A percentile compares a stretch with the other conserved stretches of the same genome.
These are phyloP conservation scores for Gastracanthus pulcherrimus DNA, from an alignment of 2,888 invertebrate genomes.

Conservation along the genomic window DNA sequence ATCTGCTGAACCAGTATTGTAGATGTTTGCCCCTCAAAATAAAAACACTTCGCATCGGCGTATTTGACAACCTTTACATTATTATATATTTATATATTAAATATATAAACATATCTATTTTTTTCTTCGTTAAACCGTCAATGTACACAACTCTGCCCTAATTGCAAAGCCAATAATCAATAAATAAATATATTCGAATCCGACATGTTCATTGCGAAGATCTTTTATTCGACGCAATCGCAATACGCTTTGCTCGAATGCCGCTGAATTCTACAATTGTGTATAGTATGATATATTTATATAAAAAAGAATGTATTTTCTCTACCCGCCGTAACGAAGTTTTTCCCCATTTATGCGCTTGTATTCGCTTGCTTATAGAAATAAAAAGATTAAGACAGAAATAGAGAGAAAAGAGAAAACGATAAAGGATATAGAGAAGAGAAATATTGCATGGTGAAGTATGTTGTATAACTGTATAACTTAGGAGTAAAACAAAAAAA, in stretches of 20 bases:
- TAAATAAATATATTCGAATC: constrained; percentile 55
- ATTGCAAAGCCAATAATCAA: constrained; percentile 51
- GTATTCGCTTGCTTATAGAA: background rate
- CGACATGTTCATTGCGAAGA: constrained; percentile 16
- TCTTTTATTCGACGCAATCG: background rate
- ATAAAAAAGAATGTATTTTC: constrained; percentile 13
- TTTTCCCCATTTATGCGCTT: constrained; percentile 3
- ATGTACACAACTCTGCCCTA: constrained; percentile 54
- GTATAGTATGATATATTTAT: constrained; percentile 1
- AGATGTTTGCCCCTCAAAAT: background rate
- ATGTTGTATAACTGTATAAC: constrained; percentile 35
- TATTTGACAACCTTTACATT: constrained; percentile 34
- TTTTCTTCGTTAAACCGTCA: constrained; percentile 23
- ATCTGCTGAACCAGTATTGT: constrained; percentile 2
- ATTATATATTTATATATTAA: constrained; percentile 38
- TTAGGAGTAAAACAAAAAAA: constrained; percentile 53
- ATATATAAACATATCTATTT: constrained; percentile 40
- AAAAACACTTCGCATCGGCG: constrained; percentile 22
- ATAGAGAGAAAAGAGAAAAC: background rate
- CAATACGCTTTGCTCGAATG: background rate
- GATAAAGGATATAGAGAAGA: constrained; percentile 2
- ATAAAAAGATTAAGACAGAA: constrained; percentile 11
- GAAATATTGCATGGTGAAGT: constrained; percentile 37
- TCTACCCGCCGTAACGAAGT: constrained; percentile 11
- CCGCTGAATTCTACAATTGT: constrained; percentile 22